phyloP scores from a whole-genome alignment of 2,113 vertebrate genomes.

The Cygnus buccinator region DNA sequence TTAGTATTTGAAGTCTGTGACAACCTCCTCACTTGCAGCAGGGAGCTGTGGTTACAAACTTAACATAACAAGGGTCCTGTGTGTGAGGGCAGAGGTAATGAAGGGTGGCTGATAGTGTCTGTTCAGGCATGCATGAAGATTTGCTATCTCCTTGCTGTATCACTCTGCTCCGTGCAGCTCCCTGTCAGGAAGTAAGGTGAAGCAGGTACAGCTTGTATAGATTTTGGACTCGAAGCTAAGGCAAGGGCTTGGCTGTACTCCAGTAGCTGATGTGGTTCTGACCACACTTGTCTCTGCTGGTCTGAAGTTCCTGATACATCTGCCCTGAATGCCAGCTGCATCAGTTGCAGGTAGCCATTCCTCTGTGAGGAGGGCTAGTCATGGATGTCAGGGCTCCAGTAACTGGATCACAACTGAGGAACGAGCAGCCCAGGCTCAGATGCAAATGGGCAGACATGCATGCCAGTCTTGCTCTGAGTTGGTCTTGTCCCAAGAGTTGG shows the following conservation, averaged over 20 bases:
- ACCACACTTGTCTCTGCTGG: neutral
- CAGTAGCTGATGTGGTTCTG: neutral
- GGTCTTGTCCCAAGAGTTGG: neutral
- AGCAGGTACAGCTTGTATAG: neutral
- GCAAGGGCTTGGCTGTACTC: neutral
- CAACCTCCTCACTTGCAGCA: neutral
- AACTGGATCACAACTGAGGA: neutral
- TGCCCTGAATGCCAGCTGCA: rapidly evolving
- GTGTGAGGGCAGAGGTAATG: neutral
- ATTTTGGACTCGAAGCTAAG: neutral
- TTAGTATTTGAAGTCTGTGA: neutral
- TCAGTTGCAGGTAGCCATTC: neutral
- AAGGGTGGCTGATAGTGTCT: neutral
- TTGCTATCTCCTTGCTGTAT: neutral
- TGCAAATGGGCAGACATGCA: rapidly evolving
- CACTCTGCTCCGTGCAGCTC: neutral
- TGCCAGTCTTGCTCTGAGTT: neutral
- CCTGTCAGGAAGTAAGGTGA: neutral
- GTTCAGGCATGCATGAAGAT: neutral
- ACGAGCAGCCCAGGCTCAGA: neutral
- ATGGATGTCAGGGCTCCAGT: neutral
- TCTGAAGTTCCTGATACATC: neutral
- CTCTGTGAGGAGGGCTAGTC: neutral
- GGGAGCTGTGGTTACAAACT: neutral
- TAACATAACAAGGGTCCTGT: neutral